phyloP scores from a whole-genome alignment of 2,797 vertebrate genomes.

The Phalloptychus januarius region DNA sequence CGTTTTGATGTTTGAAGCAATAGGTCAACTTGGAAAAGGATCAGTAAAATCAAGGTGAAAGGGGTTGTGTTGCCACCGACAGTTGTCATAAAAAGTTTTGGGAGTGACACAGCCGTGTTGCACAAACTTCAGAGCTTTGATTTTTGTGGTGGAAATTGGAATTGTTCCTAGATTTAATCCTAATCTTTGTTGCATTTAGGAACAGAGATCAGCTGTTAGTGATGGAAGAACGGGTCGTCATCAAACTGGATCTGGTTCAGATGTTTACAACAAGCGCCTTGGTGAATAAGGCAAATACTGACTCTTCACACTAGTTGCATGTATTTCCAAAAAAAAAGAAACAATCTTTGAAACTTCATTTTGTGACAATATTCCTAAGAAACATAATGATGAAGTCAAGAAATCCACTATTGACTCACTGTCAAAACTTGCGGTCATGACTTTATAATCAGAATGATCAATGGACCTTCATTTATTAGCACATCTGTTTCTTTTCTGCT shows the following conservation, averaged over 20 bases:
- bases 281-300: neutral
- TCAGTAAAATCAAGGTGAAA: constrained; percentile 1
- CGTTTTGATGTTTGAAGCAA: constrained; percentile 6
- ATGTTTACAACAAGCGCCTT: neutral
- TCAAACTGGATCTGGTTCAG: neutral
- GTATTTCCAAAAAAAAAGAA: neutral
- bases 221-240: neutral
- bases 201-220: neutral
- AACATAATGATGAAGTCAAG: neutral
- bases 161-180: neutral
- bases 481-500: neutral
- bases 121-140: neutral
- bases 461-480: too few relatives aligned
- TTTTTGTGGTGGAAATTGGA: neutral
- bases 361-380: neutral
- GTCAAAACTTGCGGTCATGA: neutral
- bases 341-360: neutral
- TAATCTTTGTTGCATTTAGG: neutral
- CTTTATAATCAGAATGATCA: neutral
- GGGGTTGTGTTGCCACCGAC: neutral
- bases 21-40: neutral
- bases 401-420: neutral
- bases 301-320: neutral
- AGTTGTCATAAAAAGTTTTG: neutral
- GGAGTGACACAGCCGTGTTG: neutral